Evolutionary conservation across 2,888 invertebrate species (phyloP).

Genomic region (Notodonta dromedarius): DNA sequence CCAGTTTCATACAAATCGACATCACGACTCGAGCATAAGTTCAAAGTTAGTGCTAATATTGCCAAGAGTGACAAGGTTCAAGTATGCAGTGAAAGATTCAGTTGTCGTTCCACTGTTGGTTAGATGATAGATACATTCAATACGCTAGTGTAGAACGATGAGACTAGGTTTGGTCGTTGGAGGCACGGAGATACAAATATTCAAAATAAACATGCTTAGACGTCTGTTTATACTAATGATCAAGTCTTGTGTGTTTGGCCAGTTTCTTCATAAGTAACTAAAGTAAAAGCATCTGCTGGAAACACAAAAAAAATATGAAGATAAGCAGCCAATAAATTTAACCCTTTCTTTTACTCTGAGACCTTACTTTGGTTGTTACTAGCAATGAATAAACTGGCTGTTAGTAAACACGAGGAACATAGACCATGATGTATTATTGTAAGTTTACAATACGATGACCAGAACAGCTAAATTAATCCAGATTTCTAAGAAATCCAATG

Average conservation of each 20-base stretch:
- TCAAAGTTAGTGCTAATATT: constrained; percentile 8
- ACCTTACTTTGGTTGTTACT: no score
- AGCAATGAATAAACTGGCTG: no score
- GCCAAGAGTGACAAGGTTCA: background rate
- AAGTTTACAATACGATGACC: no score
- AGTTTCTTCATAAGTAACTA: background rate
- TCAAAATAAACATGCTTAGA: no score
- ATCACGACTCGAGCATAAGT: constrained; percentile 10
- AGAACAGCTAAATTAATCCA: background rate
- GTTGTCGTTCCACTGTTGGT: background rate
- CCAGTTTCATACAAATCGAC: constrained; percentile 25
- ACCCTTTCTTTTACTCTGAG: no score
- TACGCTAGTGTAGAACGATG: no score
- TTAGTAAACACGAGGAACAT: no score
- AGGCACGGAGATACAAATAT: background rate
- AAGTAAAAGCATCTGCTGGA: background rate
- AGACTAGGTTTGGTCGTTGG: background rate
- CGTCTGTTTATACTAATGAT: background rate
- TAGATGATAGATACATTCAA: background rate
- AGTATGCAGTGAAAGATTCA: background rate
- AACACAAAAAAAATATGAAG: no score
- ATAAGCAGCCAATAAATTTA: no score
- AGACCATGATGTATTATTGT: no score
- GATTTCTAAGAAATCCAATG: background rate
- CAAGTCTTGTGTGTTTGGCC: no score